Conservation (phyloP, 92 coral and sea anemone species). For the Actinostola sp. region DNA sequence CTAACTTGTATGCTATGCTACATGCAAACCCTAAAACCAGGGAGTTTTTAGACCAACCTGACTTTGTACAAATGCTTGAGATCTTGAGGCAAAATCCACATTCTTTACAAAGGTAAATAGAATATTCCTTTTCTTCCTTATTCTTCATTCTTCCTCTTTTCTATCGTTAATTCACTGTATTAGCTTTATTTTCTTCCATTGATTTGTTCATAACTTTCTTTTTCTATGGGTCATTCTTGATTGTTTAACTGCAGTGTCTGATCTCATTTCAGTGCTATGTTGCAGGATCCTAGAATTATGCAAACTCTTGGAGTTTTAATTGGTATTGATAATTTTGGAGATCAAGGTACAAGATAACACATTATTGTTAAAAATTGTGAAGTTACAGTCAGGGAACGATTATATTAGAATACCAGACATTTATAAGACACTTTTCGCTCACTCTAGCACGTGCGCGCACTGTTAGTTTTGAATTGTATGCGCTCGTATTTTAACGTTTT, state of each 20-base stretch:
- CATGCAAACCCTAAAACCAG: conserved; percentile 83
- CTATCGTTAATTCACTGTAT: background rate
- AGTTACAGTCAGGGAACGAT: too few species aligned
- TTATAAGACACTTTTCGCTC: too few species aligned
- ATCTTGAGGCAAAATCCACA: conserved; percentile 66
- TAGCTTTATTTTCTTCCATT: background rate
- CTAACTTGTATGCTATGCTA: conserved; percentile 68
- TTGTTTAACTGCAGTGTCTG: too few species aligned
- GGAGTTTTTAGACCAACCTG: conserved; percentile 77
- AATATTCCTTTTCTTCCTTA: background rate
- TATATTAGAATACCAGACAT: too few species aligned
- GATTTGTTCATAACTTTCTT: background rate
- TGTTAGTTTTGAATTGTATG: too few species aligned
- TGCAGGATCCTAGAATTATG: conserved; percentile 92
- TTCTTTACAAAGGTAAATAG: conserved; percentile 74
- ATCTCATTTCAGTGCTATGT: conserved; percentile 42
- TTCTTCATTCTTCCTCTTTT: background rate
- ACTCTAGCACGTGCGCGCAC: too few species aligned
- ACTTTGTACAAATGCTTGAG: conserved; percentile 61
- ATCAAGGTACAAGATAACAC: conserved; percentile 33
- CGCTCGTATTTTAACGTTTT: too few species aligned
- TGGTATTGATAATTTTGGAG: conserved; percentile 53
- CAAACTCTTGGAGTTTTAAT: conserved; percentile 84
- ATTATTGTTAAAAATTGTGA: too few species aligned
- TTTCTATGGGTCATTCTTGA: too few species aligned